phyloP scores from a whole-genome alignment of 2,797 vertebrate genomes.

The Falco naumanni region DNA sequence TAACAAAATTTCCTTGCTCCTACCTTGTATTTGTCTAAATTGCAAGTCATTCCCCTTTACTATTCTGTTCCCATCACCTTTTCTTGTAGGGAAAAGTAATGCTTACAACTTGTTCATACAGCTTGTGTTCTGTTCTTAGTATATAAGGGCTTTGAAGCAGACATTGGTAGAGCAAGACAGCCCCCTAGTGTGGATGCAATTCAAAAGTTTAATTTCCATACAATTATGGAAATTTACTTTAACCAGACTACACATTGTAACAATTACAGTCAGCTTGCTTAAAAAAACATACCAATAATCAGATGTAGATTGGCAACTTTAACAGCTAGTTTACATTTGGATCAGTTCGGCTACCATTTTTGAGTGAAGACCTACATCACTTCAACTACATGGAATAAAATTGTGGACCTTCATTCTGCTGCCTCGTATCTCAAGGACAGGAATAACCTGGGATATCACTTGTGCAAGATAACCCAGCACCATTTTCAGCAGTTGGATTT shows the following conservation, averaged over 20 bases:
- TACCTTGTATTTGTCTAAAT: neutral
- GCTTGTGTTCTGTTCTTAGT: neutral
- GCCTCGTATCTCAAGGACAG: neutral
- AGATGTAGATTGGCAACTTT: neutral
- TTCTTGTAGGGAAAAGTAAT: neutral
- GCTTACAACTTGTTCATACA: neutral
- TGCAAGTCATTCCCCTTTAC: neutral
- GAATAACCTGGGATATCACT: rapidly evolving
- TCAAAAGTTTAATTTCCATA: neutral
- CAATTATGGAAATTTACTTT: neutral
- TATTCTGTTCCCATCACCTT: neutral
- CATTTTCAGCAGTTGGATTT: neutral
- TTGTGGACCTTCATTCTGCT: neutral
- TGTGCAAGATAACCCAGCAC: neutral
- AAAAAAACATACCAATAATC: neutral
- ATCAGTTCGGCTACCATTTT: neutral
- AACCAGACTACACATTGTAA: neutral
- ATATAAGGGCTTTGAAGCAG: neutral
- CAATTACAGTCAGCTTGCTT: neutral
- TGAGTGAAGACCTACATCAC: neutral
- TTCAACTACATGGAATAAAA: neutral
- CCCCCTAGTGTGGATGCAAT: constrained; percentile 26
- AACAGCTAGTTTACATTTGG: neutral
- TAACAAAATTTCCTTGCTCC: neutral
- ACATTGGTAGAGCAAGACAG: constrained; percentile 26